Evolutionary conservation across 2,113 vertebrate genomes (phyloP).

Genomic region (Caretta caretta): DNA sequence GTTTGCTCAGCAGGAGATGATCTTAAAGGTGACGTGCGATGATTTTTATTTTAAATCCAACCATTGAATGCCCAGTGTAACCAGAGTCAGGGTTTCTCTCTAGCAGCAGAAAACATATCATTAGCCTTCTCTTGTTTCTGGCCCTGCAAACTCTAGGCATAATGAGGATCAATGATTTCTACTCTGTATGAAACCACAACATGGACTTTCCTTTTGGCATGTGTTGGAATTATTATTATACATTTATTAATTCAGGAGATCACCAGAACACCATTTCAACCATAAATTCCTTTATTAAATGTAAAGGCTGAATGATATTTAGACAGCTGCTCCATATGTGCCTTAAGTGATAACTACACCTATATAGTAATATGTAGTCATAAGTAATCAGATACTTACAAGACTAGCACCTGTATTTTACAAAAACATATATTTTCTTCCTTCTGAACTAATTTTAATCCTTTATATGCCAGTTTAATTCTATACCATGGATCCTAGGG

Average conservation of each 20-base stretch:
- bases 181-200: neutral
- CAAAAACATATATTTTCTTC: neutral
- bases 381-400: neutral
- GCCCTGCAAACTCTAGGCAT: neutral
- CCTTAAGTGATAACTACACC: neutral
- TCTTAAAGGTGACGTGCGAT: neutral
- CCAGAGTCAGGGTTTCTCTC: neutral
- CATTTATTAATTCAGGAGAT: neutral
- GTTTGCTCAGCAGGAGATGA: neutral
- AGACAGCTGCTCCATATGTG: neutral
- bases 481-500: neutral
- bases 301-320: neutral
- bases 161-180: neutral
- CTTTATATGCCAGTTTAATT: neutral
- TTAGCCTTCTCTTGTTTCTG: conserved; percentile 1
- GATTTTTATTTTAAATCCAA: neutral
- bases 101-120: neutral
- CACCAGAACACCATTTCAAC: neutral
- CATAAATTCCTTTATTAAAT: neutral
- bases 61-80: neutral
- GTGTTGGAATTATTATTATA: neutral
- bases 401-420: neutral
- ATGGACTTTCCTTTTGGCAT: neutral
- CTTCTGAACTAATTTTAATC: neutral
- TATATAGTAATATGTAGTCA: neutral